Evolutionary conservation across 2,888 invertebrate genomes (phyloP).

Genomic region (Clepsis dumicolana): DNA sequence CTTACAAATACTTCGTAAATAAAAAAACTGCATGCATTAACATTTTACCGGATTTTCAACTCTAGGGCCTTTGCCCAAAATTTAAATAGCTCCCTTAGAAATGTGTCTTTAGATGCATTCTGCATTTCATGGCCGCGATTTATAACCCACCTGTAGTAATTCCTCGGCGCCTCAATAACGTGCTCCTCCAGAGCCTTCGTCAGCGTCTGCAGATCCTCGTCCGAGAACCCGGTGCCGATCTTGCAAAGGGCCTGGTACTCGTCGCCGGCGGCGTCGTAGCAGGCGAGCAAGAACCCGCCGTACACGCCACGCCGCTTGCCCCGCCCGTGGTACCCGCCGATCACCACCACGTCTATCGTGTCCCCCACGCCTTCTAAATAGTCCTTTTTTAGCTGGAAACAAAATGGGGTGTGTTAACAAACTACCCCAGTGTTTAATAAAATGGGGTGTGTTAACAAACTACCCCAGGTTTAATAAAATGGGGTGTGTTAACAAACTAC

Average conservation of each 20-base stretch:
- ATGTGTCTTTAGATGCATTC: no score
- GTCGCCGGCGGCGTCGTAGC: constrained; percentile 95
- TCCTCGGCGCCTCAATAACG: constrained; percentile 90
- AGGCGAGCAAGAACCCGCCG: constrained; percentile 98
- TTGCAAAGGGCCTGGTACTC: constrained; percentile 91
- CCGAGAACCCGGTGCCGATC: constrained; percentile 98
- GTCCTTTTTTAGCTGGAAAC: constrained; percentile 94
- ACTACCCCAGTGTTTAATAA: no score
- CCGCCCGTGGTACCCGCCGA: constrained; percentile 97
- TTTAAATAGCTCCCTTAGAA: no score
- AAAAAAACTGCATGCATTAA: no score
- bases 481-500: no score
- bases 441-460: no score
- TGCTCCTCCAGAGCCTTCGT: constrained; percentile 91
- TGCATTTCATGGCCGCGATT: no score
- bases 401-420: no score
- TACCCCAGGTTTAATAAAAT: no score
- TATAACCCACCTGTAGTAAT: constrained; percentile 90
- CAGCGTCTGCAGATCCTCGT: constrained; percentile 93
- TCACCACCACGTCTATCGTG: constrained; percentile 97
- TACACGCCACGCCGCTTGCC: constrained; percentile 97
- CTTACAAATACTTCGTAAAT: no score
- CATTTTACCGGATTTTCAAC: no score
- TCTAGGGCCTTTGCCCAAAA: no score
- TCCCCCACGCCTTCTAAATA: constrained; percentile 98